These are phyloP conservation scores for Troides aeacus DNA, from an alignment of 2,888 invertebrate species.

Conservation along the genomic window DNA sequence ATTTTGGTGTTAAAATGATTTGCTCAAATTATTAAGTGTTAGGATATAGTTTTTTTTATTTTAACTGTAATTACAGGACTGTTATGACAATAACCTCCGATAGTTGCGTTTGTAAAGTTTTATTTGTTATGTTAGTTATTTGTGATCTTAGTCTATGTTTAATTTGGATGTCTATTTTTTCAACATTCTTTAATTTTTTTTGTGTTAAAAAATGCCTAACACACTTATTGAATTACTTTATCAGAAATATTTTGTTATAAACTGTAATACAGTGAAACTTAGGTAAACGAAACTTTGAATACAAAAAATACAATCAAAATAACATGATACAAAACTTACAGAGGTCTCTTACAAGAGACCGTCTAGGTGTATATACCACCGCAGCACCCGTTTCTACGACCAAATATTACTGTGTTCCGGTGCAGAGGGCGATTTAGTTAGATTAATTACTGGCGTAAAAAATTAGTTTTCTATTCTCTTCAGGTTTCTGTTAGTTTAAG, in stretches of 20 bases:
- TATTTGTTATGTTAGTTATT: slow-evolving; percentile 6
- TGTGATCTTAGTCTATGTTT: slow-evolving; percentile 11
- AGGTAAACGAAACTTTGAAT: neutral
- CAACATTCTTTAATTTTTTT: neutral
- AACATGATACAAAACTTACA: too few relatives aligned
- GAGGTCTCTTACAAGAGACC: too few relatives aligned
- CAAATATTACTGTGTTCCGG: too few relatives aligned
- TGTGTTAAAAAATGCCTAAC: neutral
- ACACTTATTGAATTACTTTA: neutral
- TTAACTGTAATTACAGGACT: slow-evolving; percentile 4
- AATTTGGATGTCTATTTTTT: neutral
- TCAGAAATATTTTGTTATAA: too few relatives aligned
- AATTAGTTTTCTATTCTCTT: too few relatives aligned
- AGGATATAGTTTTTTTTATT: neutral
- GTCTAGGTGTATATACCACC: too few relatives aligned
- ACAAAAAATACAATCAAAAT: too few relatives aligned
- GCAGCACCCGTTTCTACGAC: too few relatives aligned
- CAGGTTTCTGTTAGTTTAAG: neutral
- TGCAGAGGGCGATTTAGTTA: too few relatives aligned
- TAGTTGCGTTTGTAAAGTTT: slow-evolving; percentile 7
- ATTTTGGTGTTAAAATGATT: neutral
- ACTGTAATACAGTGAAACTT: neutral
- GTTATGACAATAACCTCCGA: slow-evolving; percentile 10
- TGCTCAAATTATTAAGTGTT: slow-evolving; percentile 4
- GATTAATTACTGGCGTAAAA: too few relatives aligned